These are phyloP conservation scores for Galaxea fascicularis DNA, from an alignment of 92 coral and sea anemone genomes.

Conservation along the genomic window DNA sequence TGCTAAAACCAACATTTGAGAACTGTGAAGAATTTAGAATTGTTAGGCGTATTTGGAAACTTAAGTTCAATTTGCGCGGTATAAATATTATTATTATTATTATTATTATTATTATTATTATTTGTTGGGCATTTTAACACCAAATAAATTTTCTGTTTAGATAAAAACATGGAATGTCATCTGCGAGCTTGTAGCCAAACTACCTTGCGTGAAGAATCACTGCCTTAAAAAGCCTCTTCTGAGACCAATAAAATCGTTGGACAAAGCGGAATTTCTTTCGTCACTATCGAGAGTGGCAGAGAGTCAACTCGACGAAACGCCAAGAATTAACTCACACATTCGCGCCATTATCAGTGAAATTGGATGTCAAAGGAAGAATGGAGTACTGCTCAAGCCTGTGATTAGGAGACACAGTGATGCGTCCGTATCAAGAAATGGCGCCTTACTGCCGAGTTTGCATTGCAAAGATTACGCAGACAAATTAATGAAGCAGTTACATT, in stretches of 20 bases:
- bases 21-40: too few species aligned
- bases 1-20: too few species aligned
- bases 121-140: neutral
- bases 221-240: neutral
- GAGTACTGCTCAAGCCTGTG: neutral
- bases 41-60: too few species aligned
- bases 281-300: constrained; percentile 9
- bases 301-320: neutral
- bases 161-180: constrained; percentile 72
- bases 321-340: constrained; percentile 6
- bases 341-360: constrained; percentile 1
- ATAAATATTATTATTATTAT: too few species aligned
- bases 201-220: constrained; percentile 29
- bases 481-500: constrained; percentile 55
- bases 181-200: constrained; percentile 77
- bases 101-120: too few species aligned
- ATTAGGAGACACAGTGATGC: constrained; percentile 30
- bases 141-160: constrained; percentile 30
- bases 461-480: constrained; percentile 28
- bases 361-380: neutral
- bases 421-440: neutral
- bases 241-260: constrained; percentile 24
- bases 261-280: neutral
- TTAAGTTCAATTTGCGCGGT: neutral
- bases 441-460: neutral